Base-by-base conservation (phyloP, 2,113 vertebrate genomes). In the Calidris pugnax region DNA sequence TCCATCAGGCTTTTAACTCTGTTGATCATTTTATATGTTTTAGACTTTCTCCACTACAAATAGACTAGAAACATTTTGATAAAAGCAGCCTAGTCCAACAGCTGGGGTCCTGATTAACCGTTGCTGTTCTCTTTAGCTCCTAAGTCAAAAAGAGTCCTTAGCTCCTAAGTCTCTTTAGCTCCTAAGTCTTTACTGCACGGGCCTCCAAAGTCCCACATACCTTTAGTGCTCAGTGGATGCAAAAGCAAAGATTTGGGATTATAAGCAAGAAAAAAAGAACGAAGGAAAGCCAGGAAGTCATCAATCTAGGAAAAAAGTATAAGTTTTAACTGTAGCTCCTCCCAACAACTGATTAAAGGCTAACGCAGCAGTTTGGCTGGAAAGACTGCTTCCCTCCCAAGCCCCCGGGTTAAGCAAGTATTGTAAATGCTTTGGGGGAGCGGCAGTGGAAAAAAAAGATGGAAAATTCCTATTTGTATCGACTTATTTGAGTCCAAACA, bases 361-460 rank as follows among this genome's bases (percentile, higher is more conserved):
- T 77, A 84, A 55, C 30, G 45, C 28, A 67, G 68, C n/a, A 74
- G 60, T 68, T 85, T 81, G 84, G 77, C 83, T 95, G 56, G 89
- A 78, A 91, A 75, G 73, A 72, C 48, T 85, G 43, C 86, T 84
- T 89, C 64, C 73, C 91, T 95, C 80, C 91, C 72, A 85, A 84
- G 79, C 68, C 89, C 23, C 56, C 35, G 71, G 93, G 93, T 60
- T 74, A 83, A 84, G 47, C 26, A 77, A 85, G 62, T 53, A 47
- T 21, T 67, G 10, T 75, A 85, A 95, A 60, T 60, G 60, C 23
- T 72, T 17, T 72, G 60, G 64, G 26, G 62, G 30, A 82, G 69
- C 32, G 55, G 85, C 63, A 90, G 39, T 30, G 73, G 72, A 55
- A 71, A 66, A 59, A 67, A 73, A 85, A 77, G 14, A 24, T 32